Percentiles rank a stretch among this genome's conserved stretches.
Evolutionary conservation across 2,888 invertebrate genomes (phyloP).

Genomic region (Candidula unifasciata): DNA sequence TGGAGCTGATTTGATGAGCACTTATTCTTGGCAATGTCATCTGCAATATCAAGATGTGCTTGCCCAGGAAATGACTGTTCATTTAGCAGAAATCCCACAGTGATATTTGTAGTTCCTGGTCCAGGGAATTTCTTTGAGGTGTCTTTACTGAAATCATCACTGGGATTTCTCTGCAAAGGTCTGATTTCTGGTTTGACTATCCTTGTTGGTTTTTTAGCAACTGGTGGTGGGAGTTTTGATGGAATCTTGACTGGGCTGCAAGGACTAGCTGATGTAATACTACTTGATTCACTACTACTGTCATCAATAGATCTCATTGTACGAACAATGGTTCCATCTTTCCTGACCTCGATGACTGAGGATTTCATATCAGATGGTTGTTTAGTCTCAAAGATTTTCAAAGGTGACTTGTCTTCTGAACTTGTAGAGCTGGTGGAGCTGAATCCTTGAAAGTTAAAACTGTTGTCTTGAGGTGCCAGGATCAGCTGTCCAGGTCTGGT

Average conservation of each 20-base stretch:
- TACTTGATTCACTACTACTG: constrained; percentile 23
- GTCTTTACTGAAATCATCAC: background rate
- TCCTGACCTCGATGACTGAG: constrained; percentile 41
- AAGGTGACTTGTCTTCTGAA: constrained; percentile 58
- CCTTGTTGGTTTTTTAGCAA: constrained; percentile 41
- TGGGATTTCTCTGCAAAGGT: background rate
- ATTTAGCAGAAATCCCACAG: constrained; percentile 45
- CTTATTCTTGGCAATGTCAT: constrained; percentile 36
- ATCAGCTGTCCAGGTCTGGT: constrained; percentile 60
- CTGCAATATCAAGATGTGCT: constrained; percentile 10
- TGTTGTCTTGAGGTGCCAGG: constrained; percentile 66
- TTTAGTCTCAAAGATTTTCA: constrained; percentile 33
- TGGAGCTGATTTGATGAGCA: background rate
- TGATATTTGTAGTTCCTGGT: constrained; percentile 36
- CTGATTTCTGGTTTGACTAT: constrained; percentile 35
- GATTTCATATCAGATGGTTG: constrained; percentile 38
- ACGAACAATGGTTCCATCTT: constrained; percentile 31
- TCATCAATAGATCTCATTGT: background rate
- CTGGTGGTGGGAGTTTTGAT: constrained; percentile 42
- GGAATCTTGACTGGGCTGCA: constrained; percentile 31
- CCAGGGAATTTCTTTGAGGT: constrained; percentile 4
- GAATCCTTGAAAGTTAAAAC: constrained; percentile 63
- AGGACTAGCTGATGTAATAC: constrained; percentile 8
- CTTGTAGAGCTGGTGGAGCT: constrained; percentile 63
- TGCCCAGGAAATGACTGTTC: constrained; percentile 5